Percentiles rank a stretch among this genome's conserved stretches.
phyloP scores from a whole-genome alignment of 1,140 invertebrate genomes.

The Caenorhabditis latens region DNA sequence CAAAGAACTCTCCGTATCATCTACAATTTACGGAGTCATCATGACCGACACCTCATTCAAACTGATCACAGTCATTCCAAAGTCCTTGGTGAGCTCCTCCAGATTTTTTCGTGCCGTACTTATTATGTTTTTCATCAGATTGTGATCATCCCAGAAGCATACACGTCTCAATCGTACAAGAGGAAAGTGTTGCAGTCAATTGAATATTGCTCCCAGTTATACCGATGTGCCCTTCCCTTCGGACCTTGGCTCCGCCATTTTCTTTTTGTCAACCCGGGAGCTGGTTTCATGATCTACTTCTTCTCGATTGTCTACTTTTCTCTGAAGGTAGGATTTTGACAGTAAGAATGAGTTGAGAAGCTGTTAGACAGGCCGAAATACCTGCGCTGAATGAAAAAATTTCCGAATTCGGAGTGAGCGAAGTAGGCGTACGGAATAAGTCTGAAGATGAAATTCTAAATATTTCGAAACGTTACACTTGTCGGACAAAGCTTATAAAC shows the following conservation, averaged over 20 bases:
- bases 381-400: too few species aligned
- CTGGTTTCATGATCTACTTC: slow-evolving; percentile 4
- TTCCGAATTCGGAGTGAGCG: too few species aligned
- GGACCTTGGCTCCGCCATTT: slow-evolving; percentile 22
- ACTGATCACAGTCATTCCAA: slow-evolving; percentile 14
- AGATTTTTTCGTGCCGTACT: too few species aligned
- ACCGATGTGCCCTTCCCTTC: slow-evolving; percentile 27
- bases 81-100: neutral
- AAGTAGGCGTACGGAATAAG: too few species aligned
- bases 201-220: slow-evolving; percentile 23
- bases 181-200: neutral
- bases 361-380: too few species aligned
- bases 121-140: neutral
- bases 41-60: slow-evolving; percentile 37
- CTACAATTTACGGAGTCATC: slow-evolving; percentile 18
- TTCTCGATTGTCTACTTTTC: slow-evolving; percentile 10
- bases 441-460: neutral
- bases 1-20: slow-evolving; percentile 26
- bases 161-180: neutral
- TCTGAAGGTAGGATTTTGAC: neutral
- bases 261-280: neutral
- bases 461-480: neutral
- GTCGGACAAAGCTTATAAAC: too few species aligned
- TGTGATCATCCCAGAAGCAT: neutral
- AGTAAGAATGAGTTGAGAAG: too few species aligned